Percentiles rank a stretch among this genome's conserved stretches.
These are phyloP conservation scores for Maccullochella peelii DNA, from an alignment of 2,113 vertebrate genomes.

Conservation along the genomic window DNA sequence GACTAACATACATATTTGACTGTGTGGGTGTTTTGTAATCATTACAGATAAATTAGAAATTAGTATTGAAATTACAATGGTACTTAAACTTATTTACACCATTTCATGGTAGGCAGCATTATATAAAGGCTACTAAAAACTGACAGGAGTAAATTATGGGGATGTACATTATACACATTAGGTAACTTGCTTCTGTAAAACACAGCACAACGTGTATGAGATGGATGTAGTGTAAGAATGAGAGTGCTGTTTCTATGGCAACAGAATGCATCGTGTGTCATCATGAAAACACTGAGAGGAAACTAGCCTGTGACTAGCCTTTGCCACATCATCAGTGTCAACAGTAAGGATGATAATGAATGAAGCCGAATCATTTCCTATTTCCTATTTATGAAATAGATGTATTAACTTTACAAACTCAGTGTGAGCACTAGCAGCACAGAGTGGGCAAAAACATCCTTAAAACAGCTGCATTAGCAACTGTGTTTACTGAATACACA, in stretches of 20 bases:
- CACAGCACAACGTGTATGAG: neutral
- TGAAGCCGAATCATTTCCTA: neutral
- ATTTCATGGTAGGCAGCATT: neutral
- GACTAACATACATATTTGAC: neutral
- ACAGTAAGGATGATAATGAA: slow-evolving; percentile 2
- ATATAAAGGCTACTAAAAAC: slow-evolving; percentile 5
- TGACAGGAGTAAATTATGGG: neutral
- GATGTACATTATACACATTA: neutral
- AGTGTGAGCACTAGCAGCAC: neutral
- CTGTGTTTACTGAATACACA: slow-evolving; percentile 3
- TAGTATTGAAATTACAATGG: neutral
- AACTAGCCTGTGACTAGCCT: neutral
- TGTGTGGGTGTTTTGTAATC: neutral
- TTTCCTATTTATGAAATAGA: slow-evolving; percentile 2
- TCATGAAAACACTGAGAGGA: slow-evolving; percentile 5
- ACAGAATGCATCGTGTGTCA: neutral
- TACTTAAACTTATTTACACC: neutral
- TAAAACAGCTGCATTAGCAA: neutral
- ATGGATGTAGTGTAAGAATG: neutral
- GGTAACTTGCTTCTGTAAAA: slow-evolving; percentile 6
- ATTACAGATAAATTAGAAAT: neutral
- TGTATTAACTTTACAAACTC: neutral
- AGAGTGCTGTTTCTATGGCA: slow-evolving; percentile 47
- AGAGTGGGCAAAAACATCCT: neutral
- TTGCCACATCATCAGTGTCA: neutral